Percentiles rank a stretch among this genome's conserved stretches.
Evolutionary conservation across 2,797 vertebrate genomes (phyloP).

Genomic region (Denticeps clupeoides): DNA sequence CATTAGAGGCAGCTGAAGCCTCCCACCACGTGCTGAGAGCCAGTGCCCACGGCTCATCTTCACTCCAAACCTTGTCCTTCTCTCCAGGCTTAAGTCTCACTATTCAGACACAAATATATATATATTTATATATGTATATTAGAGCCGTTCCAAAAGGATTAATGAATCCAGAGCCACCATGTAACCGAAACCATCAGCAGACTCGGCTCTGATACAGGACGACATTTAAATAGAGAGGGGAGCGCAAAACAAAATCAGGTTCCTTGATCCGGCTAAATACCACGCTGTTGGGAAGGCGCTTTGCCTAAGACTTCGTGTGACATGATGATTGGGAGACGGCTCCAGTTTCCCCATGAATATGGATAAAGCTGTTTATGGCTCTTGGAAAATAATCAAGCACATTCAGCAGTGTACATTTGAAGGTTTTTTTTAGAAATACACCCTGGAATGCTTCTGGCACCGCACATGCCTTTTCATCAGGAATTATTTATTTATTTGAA

Average conservation of each 20-base stretch:
- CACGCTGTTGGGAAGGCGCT: constrained; percentile 48
- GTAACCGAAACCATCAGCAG: constrained; percentile 51
- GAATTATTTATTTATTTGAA: constrained; percentile 52
- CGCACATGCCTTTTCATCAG: constrained; percentile 45
- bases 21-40: constrained; percentile 31
- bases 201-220: constrained; percentile 46
- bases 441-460: constrained; percentile 42
- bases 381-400: constrained; percentile 45
- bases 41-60: constrained; percentile 53
- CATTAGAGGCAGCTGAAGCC: constrained; percentile 47
- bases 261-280: constrained; percentile 58
- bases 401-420: constrained; percentile 52
- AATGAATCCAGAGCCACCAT: constrained; percentile 42
- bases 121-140: no score
- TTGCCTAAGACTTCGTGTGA: constrained; percentile 63
- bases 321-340: constrained; percentile 55
- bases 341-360: constrained; percentile 63
- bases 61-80: constrained; percentile 62
- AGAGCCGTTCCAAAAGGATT: constrained; percentile 59
- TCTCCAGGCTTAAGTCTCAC: constrained; percentile 57
- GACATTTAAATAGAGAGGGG: constrained; percentile 53
- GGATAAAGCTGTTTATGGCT: constrained; percentile 59
- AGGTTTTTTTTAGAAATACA: constrained; percentile 29
- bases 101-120: constrained; percentile 48
- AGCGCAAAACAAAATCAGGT: constrained; percentile 63